These are phyloP conservation scores for Pseudochaenichthys georgianus DNA, from an alignment of 2,797 vertebrate species.

Conservation along the genomic window DNA sequence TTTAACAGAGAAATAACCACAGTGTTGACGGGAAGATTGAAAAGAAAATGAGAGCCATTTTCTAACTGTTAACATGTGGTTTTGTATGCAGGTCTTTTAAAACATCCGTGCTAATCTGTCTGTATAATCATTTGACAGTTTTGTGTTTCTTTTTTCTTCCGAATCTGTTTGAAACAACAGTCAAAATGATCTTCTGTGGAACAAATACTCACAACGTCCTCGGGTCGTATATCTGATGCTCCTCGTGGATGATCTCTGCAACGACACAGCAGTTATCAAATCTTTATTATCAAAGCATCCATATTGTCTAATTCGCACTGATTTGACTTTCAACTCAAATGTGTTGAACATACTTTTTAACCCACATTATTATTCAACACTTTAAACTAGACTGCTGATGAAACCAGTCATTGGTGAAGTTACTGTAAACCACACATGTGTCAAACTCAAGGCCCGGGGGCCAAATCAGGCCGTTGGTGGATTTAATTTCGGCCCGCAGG, in stretches of 20 bases:
- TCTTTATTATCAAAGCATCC: too few relatives aligned
- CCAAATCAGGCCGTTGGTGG: too few relatives aligned
- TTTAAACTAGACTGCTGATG: not conserved
- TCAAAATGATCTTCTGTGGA: not conserved
- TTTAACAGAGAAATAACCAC: not conserved
- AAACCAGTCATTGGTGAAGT: not conserved
- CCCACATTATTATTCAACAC: not conserved
- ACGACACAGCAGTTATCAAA: not conserved
- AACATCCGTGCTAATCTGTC: not conserved
- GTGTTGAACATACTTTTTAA: too few relatives aligned
- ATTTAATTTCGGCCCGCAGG: too few relatives aligned
- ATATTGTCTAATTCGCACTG: too few relatives aligned
- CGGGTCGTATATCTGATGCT: conserved; percentile 53
- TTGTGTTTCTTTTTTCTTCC: not conserved
- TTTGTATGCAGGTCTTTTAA: too few relatives aligned
- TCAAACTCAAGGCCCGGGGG: too few relatives aligned
- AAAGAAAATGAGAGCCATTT: too few relatives aligned
- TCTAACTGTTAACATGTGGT: too few relatives aligned
- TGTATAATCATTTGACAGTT: not conserved
- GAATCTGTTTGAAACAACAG: not conserved
- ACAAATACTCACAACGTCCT: conserved; percentile 67
- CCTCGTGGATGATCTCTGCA: conserved; percentile 64
- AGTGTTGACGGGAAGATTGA: too few relatives aligned
- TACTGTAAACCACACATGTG: not conserved
- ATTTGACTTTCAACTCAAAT: too few relatives aligned